Percentiles rank a stretch among this genome's conserved stretches.
Evolutionary conservation across 2,888 invertebrate species (phyloP).

Genomic region (Limnephilus lunatus): DNA sequence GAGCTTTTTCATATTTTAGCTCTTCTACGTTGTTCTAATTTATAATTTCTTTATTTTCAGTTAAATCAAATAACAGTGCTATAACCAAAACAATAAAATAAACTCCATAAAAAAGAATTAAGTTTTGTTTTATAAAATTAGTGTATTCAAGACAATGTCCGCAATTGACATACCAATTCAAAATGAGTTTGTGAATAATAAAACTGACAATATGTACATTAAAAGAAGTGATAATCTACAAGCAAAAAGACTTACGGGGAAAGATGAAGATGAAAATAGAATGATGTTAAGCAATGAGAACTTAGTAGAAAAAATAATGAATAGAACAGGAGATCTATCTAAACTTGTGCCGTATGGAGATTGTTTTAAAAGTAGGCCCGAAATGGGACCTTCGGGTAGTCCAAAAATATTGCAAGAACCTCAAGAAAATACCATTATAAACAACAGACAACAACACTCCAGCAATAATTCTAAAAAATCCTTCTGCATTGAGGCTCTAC

Average conservation of each 20-base stretch:
- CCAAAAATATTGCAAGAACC: constrained; percentile 62
- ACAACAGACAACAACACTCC: constrained; percentile 69
- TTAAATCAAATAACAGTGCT: neutral
- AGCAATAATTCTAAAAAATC: constrained; percentile 78
- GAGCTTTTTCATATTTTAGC: too few species aligned
- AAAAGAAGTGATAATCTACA: neutral
- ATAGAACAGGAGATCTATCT: constrained; percentile 16
- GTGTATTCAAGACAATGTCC: constrained; percentile 23
- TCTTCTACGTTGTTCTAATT: neutral
- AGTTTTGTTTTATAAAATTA: neutral
- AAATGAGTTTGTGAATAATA: constrained; percentile 6
- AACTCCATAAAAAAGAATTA: neutral
- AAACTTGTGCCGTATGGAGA: neutral
- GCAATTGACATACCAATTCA: neutral
- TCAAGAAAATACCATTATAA: constrained; percentile 72
- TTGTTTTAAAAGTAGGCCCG: constrained; percentile 59
- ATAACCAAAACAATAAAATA: neutral
- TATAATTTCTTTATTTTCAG: neutral
- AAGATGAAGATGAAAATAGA: constrained; percentile 9
- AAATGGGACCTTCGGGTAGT: constrained; percentile 72
- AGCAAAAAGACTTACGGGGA: neutral
- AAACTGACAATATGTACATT: constrained; percentile 3
- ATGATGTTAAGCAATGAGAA: neutral
- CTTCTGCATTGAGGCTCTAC: constrained; percentile 93
- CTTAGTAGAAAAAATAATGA: constrained; percentile 37